Evolutionary conservation across 2,113 vertebrate genomes (phyloP), one percentile per base, ranked within the genome.

Genomic region (Pelodiscus sinensis): DNA sequence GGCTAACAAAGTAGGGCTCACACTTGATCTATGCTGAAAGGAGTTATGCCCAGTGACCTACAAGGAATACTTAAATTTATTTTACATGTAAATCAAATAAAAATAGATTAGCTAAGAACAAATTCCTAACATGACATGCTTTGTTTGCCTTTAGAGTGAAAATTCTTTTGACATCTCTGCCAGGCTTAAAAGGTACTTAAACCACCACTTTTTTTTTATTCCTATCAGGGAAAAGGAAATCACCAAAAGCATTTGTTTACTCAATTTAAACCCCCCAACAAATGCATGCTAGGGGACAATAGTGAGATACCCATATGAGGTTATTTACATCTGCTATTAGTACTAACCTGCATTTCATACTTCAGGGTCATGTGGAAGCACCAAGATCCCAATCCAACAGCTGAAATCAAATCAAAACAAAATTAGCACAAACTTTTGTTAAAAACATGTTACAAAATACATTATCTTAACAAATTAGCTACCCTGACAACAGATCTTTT

Each of bases 331-430:
- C 24, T 68, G 52, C 22, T 78, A 50, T 85, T 25, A 52, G 90
- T 86, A 95, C 99, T 97, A 92, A 99, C 99, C 99, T 99, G 99
- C 99, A 99, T 99, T 98, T 99, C 99, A 97, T 99, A 99, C 86
- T 99, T 98, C 94, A 99, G 97, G 22, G 99, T 99, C 99, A 99
- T 99, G 97, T 99, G 99, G 97, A 99, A 99, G 98, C 99, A 99
- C 99, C 99, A 99, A 85, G 99, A 99, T 80, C 99, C 99, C 90
- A 99, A 94, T 79, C 99, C 99, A 55, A 99, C 99, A 94, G 99
- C 99, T 99, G 98, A 90, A 98, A 98, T 73, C 38, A 96, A 98
- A 94, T 94, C 84, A 97, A 94, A 96, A n/a, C 83, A 56, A 2
- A 3, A 62, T 95, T 86, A 94, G 14, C 9, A 83, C 4, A 51